A percentile compares a stretch with the other conserved stretches of the same genome.
Conservation (phyloP, 2,113 vertebrate species). For the Saguinus midas region DNA sequence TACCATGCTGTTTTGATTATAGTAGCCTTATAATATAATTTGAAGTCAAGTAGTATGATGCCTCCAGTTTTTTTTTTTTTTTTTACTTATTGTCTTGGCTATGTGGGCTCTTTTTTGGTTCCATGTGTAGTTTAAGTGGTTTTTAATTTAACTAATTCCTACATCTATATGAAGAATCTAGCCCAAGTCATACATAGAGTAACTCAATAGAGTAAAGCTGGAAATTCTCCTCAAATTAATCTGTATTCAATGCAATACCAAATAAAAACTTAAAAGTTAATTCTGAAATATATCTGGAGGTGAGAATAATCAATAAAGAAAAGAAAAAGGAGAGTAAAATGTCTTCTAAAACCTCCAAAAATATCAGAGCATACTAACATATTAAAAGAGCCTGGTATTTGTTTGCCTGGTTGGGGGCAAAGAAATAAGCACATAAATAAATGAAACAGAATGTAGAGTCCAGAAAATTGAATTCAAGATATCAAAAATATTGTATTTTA, state of each 20-base stretch:
- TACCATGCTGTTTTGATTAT: too few relatives aligned
- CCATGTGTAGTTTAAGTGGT: too few relatives aligned
- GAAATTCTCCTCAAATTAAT: neutral
- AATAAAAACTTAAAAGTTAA: constrained; percentile 2
- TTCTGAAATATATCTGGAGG: neutral
- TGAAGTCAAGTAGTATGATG: too few relatives aligned
- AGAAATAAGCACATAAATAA: neutral
- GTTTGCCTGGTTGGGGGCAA: neutral
- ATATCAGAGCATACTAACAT: neutral
- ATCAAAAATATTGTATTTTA: neutral
- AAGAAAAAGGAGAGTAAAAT: neutral
- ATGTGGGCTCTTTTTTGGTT: too few relatives aligned
- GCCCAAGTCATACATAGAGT: neutral
- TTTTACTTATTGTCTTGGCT: too few relatives aligned
- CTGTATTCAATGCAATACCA: neutral
- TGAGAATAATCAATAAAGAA: neutral
- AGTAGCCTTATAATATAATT: too few relatives aligned
- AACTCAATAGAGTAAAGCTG: neutral
- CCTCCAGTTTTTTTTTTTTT: too few relatives aligned
- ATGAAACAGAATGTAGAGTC: neutral
- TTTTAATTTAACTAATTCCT: neutral
- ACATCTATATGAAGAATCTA: neutral
- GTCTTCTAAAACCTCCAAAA: constrained; percentile 21
- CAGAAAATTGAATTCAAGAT: neutral
- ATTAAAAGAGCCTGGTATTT: neutral